phyloP scores from a whole-genome alignment of 2,888 invertebrate genomes.

The Alcis repandata region DNA sequence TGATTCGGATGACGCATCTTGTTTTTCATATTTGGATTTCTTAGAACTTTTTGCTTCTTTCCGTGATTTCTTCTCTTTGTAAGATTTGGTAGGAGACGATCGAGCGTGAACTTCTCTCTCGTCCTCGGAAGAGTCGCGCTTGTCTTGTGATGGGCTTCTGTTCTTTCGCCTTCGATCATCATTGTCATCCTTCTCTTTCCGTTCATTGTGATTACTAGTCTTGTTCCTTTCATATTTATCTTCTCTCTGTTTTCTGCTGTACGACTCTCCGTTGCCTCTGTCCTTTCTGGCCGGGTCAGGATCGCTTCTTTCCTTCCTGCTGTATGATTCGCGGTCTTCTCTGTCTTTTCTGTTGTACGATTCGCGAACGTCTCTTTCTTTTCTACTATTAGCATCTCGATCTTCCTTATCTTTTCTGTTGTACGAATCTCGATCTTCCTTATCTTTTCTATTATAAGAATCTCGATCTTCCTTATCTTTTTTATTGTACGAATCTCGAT shows the following conservation, averaged over 20 bases:
- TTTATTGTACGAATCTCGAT: constrained; percentile 57
- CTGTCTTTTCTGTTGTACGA: constrained; percentile 51
- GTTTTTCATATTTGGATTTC: constrained; percentile 57
- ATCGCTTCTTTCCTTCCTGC: constrained; percentile 48
- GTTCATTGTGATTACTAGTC: constrained; percentile 51
- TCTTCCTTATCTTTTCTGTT: constrained; percentile 43
- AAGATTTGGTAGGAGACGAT: constrained; percentile 59
- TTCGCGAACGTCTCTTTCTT: constrained; percentile 60
- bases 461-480: constrained; percentile 61
- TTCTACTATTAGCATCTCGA: constrained; percentile 57
- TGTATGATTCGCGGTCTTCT: constrained; percentile 38
- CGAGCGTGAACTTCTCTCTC: constrained; percentile 52
- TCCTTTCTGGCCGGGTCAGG: constrained; percentile 44
- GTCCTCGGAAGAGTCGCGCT: constrained; percentile 65
- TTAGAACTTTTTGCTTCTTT: constrained; percentile 66
- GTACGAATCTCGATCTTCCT: constrained; percentile 25
- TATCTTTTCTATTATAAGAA: constrained; percentile 49
- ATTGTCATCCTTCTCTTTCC: constrained; percentile 30
- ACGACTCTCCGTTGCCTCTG: constrained; percentile 51
- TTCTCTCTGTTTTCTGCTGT: constrained; percentile 54
- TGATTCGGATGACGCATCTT: constrained; percentile 68
- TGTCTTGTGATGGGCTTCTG: constrained; percentile 63
- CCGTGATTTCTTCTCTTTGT: constrained; percentile 60
- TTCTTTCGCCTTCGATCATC: constrained; percentile 57
- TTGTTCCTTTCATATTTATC: constrained; percentile 57